Conservation (phyloP, 2,888 invertebrate genomes). For the Papilio protenor region DNA sequence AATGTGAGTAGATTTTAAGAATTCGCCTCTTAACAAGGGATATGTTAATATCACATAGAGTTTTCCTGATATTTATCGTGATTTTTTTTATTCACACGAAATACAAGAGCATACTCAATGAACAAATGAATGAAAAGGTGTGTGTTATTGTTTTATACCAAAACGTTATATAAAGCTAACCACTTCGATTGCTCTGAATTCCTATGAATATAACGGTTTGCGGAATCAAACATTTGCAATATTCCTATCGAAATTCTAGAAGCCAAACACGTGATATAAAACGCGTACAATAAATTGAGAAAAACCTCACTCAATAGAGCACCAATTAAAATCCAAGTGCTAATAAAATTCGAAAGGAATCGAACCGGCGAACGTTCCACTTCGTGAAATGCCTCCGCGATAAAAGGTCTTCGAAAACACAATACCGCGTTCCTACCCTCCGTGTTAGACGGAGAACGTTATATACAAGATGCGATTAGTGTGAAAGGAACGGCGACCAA, state of each 20-base stretch:
- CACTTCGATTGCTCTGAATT: not conserved
- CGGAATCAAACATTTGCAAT: not conserved
- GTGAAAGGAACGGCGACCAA: conserved; percentile 81
- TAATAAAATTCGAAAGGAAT: conserved; percentile 81
- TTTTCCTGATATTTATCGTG: no score
- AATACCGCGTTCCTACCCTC: conserved; percentile 76
- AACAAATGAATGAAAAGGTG: no score
- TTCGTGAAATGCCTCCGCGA: conserved; percentile 79
- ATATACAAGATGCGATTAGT: conserved; percentile 76
- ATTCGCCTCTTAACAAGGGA: no score
- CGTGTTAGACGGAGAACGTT: conserved; percentile 65
- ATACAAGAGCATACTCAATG: no score
- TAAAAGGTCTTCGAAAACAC: conserved; percentile 84
- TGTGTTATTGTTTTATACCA: not conserved
- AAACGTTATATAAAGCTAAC: not conserved
- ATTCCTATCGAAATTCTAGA: not conserved
- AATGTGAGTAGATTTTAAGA: no score
- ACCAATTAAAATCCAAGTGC: conserved; percentile 80
- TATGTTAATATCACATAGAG: no score
- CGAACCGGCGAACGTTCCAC: conserved; percentile 75
- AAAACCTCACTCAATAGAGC: conserved; percentile 65
- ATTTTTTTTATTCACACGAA: no score
- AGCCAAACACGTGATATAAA: conserved; percentile 32
- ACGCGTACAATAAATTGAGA: conserved; percentile 42
- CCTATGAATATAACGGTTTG: not conserved